Evolutionary conservation across 2,113 vertebrate species (phyloP), one percentile per base, ranked within the genome.

Genomic region (Tinamus guttatus): DNA sequence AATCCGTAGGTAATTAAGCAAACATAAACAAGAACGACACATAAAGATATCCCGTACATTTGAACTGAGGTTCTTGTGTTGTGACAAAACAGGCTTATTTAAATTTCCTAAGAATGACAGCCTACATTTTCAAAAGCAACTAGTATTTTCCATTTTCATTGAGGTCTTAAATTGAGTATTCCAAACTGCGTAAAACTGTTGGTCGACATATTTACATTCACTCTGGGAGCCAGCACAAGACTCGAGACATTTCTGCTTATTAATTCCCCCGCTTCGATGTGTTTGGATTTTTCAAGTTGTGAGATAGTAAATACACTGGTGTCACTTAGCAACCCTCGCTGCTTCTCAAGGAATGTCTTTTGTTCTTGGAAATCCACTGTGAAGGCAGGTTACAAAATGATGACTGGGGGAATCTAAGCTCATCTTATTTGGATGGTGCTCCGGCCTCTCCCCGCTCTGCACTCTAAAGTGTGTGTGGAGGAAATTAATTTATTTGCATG

Each of bases 251-350:
- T 71, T 86, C 62, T 95, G 62, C 43, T 84, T 90, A 84, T 94
- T 80, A 89, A 83, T 78, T 75, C 52, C 64, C 36, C 56, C 17
- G 27, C 36, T 90, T 74, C 76, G 74, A 71, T 79, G 64, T 56
- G 47, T 76, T 85, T 90, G 85, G 90, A 60, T 92, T 95, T 91
- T 86, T 68, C 54, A 70, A 90, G 84, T 92, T 85, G 81, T 86
- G 93, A 79, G 87, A 96, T 78, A 84, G 94, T 87, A 96, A 96
- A 93, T 68, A 92, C 47, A 94, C 81, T 81, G 76, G 70, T 95
- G 81, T 96, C 94, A 96, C 96, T 95, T 94, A 96, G 95, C 91
- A 97, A 97, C 93, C 81, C 92, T 87, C 65, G 92, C 77, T 95
- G 84, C 81, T 93, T 95, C 88, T 79, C 64, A 76, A 96, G 88